phyloP scores from a whole-genome alignment of 2,113 vertebrate genomes.

The Colistium nudipinnis region DNA sequence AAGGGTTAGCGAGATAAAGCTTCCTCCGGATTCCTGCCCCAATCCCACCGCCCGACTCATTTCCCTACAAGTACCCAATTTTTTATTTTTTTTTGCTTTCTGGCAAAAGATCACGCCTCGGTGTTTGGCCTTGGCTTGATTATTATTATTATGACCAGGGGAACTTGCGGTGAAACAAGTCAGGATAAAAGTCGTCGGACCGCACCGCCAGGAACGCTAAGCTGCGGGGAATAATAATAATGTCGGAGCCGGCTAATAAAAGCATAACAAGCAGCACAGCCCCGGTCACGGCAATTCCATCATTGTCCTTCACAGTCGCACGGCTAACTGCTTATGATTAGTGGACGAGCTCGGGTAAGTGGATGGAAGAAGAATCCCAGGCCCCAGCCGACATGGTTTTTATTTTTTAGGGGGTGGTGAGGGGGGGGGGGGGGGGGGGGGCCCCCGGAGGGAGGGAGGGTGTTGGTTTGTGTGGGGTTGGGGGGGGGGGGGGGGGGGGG shows the following conservation, averaged over 20 bases:
- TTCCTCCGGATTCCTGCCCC: slow-evolving; percentile 65
- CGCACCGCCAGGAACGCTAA: slow-evolving; percentile 33
- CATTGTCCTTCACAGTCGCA: slow-evolving; percentile 71
- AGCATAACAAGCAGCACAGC: slow-evolving; percentile 64
- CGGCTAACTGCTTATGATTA: slow-evolving; percentile 67
- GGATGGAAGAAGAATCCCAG: slow-evolving; percentile 41
- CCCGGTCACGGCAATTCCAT: slow-evolving; percentile 59
- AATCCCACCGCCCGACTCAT: slow-evolving; percentile 55
- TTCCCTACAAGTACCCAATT: slow-evolving; percentile 59
- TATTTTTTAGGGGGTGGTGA: too few species aligned
- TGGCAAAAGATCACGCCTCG: slow-evolving; percentile 40
- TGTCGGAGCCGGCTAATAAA: slow-evolving; percentile 54
- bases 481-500: slow-evolving; percentile 11
- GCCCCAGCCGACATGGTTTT: background rate
- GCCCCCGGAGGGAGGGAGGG: slow-evolving; percentile 8
- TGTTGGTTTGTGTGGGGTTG: too few species aligned
- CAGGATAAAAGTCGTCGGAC: slow-evolving; percentile 28
- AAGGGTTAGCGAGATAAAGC: slow-evolving; percentile 75
- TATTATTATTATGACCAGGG: slow-evolving; percentile 52
- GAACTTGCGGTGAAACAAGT: slow-evolving; percentile 46
- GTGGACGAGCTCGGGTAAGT: slow-evolving; percentile 50
- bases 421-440: slow-evolving; percentile 12
- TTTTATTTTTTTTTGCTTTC: slow-evolving; percentile 47
- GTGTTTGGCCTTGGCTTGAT: slow-evolving; percentile 61
- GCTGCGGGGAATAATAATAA: slow-evolving; percentile 60